These are phyloP conservation scores for Meleagris gallopavo DNA, from an alignment of 2,113 vertebrate species.

Conservation along the genomic window DNA sequence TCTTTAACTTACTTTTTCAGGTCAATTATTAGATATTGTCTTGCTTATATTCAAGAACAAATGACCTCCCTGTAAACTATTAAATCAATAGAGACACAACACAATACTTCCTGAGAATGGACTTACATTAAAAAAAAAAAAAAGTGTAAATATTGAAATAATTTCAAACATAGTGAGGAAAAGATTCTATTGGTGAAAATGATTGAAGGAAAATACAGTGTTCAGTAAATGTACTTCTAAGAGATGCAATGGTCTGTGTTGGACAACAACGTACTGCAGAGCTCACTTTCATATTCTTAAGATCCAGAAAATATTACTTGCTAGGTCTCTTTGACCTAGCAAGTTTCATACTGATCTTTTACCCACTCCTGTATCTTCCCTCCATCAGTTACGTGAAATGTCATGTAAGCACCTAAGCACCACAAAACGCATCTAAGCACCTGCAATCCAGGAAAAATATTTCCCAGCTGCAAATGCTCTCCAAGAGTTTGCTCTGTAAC, in stretches of 20 bases:
- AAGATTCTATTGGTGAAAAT: neutral
- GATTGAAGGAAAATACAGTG: accelerated
- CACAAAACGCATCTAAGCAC: neutral
- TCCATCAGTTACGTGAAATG: too few species aligned
- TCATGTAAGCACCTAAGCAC: neutral
- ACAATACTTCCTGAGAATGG: neutral
- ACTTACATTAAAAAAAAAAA: neutral
- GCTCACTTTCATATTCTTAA: neutral
- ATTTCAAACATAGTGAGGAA: neutral
- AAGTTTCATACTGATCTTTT: neutral
- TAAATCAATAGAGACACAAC: neutral
- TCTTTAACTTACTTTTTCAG: neutral
- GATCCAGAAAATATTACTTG: neutral
- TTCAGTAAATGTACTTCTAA: neutral
- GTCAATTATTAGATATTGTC: neutral
- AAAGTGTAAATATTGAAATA: neutral
- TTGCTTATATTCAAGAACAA: neutral
- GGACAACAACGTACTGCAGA: neutral
- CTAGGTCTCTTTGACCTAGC: neutral
- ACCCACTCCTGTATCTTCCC: neutral
- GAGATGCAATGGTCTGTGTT: neutral
- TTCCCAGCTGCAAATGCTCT: neutral
- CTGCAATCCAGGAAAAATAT: neutral
- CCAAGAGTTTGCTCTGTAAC: neutral
- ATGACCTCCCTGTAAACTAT: neutral